phyloP scores from a whole-genome alignment of 2,888 invertebrate genomes.

The Aplocera efformata region DNA sequence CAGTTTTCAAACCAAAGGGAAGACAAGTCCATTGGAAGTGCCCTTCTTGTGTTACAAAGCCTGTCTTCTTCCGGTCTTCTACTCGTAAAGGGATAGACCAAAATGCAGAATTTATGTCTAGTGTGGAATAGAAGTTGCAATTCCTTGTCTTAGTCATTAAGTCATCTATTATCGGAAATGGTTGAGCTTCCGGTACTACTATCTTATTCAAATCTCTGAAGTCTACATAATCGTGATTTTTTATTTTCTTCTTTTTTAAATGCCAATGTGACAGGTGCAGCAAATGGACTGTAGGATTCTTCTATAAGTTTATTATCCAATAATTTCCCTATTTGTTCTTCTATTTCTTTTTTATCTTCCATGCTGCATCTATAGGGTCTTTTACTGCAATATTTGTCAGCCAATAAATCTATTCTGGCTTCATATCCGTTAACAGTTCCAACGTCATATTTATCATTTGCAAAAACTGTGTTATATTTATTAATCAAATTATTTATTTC shows the following conservation, averaged over 20 bases:
- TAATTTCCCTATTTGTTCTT: constrained; percentile 22
- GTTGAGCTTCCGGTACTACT: constrained; percentile 34
- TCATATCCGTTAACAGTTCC: constrained; percentile 31
- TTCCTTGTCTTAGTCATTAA: constrained; percentile 39
- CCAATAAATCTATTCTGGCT: constrained; percentile 28
- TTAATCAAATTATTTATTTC: constrained; percentile 17
- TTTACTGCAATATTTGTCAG: constrained; percentile 32
- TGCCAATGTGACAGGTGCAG: constrained; percentile 32
- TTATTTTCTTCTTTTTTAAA: constrained; percentile 32
- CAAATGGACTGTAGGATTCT: constrained; percentile 33
- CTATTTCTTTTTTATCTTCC: constrained; percentile 24
- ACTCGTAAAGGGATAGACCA: constrained; percentile 47
- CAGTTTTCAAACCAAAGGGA: constrained; percentile 47
- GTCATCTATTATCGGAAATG: constrained; percentile 36
- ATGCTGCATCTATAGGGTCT: constrained; percentile 23
- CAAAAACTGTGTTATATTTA: constrained; percentile 22
- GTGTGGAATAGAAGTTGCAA: constrained; percentile 39
- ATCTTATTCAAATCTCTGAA: constrained; percentile 36
- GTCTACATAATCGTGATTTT: constrained; percentile 38
- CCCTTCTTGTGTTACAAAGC: constrained; percentile 33
- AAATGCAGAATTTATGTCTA: constrained; percentile 50
- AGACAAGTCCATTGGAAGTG: constrained; percentile 42
- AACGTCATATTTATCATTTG: constrained; percentile 29
- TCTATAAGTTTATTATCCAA: constrained; percentile 18
- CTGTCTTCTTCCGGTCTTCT: constrained; percentile 42